Evolutionary conservation across 2,797 vertebrate genomes (phyloP), one percentile per base, ranked within the genome.

Genomic region (Chelon labrosus): DNA sequence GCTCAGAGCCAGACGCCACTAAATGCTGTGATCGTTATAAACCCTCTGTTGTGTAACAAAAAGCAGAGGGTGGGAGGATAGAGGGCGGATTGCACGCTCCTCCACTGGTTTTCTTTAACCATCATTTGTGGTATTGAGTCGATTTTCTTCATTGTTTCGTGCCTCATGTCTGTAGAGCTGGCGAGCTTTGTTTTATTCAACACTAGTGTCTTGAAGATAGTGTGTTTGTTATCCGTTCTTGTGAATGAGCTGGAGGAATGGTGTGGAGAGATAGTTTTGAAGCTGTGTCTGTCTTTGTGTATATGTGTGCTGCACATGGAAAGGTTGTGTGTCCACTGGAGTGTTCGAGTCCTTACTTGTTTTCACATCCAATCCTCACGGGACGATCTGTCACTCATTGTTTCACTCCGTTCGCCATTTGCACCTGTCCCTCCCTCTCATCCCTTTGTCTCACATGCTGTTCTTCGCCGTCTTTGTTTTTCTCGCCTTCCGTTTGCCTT

Each of bases 311-410:
- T 27, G 47, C 50, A 60, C 22, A 19, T 51, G 49, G 31, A 72
- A 71, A 79, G 57, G 59, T 59, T 35, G 44, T 58, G 59, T 68
- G 68, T 59, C 61, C 62, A 50, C 64, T 39, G 65, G 66, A 60
- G 64, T 19, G 62, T 79, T 50, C 27, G 57, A 82, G 57, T 76
- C 76, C 61, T 59, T 79, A 59, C 86, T 84, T 82, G 79, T 85
- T 90, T 77, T 86, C 88, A 80, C 83, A 75, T 70, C 55, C 65
- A 80, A 37, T 70, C 65, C 89, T 59, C 78, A 42, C 1, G 79
- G 75, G 90, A 83, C 84, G 51, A 47, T 56, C 85, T 92, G 89
- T 85, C 91, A 88, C 63, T 92, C 90, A 85, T 54, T 57, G 71
- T 76, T 84, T 79, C 84, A 75, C 83, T 78, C 86, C 65, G 50